These are phyloP conservation scores for Sus cebifrons DNA, from an alignment of 2,797 vertebrate genomes.

Conservation along the genomic window DNA sequence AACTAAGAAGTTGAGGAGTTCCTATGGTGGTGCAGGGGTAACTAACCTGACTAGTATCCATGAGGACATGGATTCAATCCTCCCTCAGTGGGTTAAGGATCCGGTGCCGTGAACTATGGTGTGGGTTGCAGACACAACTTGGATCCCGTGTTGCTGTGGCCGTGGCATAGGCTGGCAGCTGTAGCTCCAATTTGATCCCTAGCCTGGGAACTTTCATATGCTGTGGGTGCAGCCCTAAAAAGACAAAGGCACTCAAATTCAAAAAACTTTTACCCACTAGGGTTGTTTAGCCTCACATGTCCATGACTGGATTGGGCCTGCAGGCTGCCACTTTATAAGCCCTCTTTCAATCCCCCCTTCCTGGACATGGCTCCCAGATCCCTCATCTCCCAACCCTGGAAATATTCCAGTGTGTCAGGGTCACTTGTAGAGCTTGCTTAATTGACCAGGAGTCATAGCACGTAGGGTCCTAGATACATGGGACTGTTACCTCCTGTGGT, in stretches of 20 bases:
- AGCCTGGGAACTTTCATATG: no score
- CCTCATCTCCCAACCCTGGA: not conserved
- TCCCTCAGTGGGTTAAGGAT: no score
- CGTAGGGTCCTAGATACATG: not conserved
- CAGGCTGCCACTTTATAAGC: constrained; percentile 55
- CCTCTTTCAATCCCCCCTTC: not conserved
- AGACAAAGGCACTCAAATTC: not conserved
- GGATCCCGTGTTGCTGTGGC: no score
- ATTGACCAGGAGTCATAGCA: not conserved
- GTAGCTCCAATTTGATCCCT: no score
- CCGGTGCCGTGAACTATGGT: no score
- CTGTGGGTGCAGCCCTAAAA: no score
- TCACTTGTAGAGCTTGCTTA: constrained; percentile 55
- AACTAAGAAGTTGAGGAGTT: not conserved
- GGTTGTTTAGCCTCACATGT: not conserved
- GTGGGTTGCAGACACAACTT: no score
- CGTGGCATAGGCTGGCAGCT: no score
- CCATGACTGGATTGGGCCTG: not conserved
- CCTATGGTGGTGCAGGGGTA: no score
- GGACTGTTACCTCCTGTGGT: constrained; percentile 37
- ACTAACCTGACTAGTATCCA: no score
- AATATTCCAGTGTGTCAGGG: constrained; percentile 9
- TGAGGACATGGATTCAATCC: no score
- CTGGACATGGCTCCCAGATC: constrained; percentile 56
- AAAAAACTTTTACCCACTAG: not conserved